Base-by-base conservation (phyloP, 2,888 invertebrate genomes). In the Nasonia oneida region DNA sequence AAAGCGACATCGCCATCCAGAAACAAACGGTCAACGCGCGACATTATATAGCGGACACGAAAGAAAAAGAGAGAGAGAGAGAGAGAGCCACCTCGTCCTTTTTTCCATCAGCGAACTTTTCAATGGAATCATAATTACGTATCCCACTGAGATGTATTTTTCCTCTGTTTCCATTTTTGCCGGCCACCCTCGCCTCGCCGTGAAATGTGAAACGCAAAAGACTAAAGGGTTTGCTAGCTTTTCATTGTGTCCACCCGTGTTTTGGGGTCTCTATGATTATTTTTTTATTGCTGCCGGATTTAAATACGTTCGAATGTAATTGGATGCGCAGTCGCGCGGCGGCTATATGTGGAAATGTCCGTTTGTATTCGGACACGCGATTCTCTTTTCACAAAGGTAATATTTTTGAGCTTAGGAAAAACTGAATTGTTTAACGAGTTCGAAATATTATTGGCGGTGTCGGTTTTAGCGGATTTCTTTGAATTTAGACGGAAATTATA, bases 81-180 rank as follows among this genome's bases (percentile, higher is more conserved):
- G 89, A 87, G 85, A 86, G 79, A 81, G 79, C 15, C 29, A 70
- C 50, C n/a, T 42, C 23, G 61, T 23, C 50, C 37, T 37, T 39
- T 79, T 70, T 42, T 47, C 81, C 75, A 84, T 88, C 88, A 87
- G 80, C 88, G 74, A 91, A 90, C 89, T 90, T 90, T 91, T 91
- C 90, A 91, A 90, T 90, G 90, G 89, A 90, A 89, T 90, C 90
- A 88, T 90, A 91, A 91, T 90, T 90, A 90, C 90, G 88, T 61
- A 80, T 82, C 78, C 83, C 73, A 14, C 73, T 37, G 74, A 79
- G 29, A 87, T 87, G 89, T 89, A 89, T 89, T 88, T 88, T 88
- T 76, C 42, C 81, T 71, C 80, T 78, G 47, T 78, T 74, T 80
- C 82, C 77, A 78, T 85, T 81, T 82, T 81, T 67, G n/a, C 73